Evolutionary conservation across 2,797 vertebrate species (phyloP), one percentile per base, ranked within the genome.

Genomic region (Thalassophryne amazonica): DNA sequence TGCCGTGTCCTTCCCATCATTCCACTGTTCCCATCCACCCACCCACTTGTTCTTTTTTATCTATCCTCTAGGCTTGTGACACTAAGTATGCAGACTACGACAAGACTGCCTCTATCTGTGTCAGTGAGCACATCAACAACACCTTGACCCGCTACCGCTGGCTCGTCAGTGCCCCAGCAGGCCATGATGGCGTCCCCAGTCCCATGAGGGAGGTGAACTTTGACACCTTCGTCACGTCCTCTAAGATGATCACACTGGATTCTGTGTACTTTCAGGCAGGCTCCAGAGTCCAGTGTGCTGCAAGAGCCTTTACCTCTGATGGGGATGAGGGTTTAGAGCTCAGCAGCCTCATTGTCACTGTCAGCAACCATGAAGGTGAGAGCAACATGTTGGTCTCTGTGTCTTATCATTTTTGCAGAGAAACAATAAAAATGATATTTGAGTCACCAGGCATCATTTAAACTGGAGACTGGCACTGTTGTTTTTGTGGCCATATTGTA

Each of bases 221-320:
- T 13, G 92, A 98, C 76, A 98, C 95, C n/a, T 98, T 98, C 85
- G 97, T 97, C 53, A 95, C 95, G 0, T 95, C 96, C 3, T 95
- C 95, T 48, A 98, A 97, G 89, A 92, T 87, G 73, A 93, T 98
- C 77, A 92, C 94, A 0, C 53, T 98, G 3, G 96, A 98, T 74
- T 96, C 96, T 5, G 89, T 98, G 66, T 98, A 98, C 88, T 98
- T 97, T 74, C 95, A 96, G 66, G 91, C 94, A 0, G 94, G 95
- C 23, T 97, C 94, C 24, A 84, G 94, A 47, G 91, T 98, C 23
- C 96, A 94, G 74, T 98, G 96, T 6, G 93, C 91, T 0, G 94
- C 95, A 14, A 88, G 95, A 2, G 95, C 96, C 0, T 95, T 97
- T 7, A 95, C 94, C 64, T 80, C 89, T 1, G 80, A 95, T 0